Percentiles rank a stretch among this genome's conserved stretches.
Conservation (phyloP, 2,113 vertebrate species). For the Halcyon senegalensis region DNA sequence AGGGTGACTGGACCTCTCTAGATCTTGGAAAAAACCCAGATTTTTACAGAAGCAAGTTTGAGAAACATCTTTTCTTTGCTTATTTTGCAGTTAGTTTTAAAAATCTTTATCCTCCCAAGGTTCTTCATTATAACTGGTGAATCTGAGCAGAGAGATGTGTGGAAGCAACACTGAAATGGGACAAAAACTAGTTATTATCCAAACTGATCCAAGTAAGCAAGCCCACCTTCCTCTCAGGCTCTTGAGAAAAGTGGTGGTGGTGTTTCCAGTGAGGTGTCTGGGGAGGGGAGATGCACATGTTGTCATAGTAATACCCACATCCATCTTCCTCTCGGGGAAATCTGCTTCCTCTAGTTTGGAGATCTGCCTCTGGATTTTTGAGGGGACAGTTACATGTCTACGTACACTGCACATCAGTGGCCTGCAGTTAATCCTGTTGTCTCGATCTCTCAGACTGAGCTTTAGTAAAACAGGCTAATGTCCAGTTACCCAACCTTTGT, state of each 20-base stretch:
- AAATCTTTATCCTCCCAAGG: neutral
- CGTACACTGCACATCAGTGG: neutral
- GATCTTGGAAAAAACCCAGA: accelerated
- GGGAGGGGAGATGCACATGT: neutral
- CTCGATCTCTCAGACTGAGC: neutral
- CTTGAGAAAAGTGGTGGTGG: neutral
- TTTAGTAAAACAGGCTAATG: neutral
- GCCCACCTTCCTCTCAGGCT: neutral
- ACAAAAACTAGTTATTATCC: neutral
- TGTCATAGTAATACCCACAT: neutral
- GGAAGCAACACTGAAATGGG: neutral
- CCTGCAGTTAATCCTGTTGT: neutral
- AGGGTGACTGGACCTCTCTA: neutral
- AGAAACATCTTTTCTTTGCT: neutral
- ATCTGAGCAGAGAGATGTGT: neutral
- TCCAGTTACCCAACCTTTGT: neutral
- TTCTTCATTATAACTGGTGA: neutral
- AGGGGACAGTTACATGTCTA: neutral
- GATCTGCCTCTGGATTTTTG: neutral
- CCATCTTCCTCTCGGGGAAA: neutral
- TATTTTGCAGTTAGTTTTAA: neutral
- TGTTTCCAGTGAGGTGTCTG: neutral
- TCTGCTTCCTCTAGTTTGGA: neutral
- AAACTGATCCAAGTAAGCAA: neutral
- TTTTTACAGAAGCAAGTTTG: neutral